Base-by-base conservation (phyloP, 1,140 invertebrate genomes). In the Drosophila guanche region DNA sequence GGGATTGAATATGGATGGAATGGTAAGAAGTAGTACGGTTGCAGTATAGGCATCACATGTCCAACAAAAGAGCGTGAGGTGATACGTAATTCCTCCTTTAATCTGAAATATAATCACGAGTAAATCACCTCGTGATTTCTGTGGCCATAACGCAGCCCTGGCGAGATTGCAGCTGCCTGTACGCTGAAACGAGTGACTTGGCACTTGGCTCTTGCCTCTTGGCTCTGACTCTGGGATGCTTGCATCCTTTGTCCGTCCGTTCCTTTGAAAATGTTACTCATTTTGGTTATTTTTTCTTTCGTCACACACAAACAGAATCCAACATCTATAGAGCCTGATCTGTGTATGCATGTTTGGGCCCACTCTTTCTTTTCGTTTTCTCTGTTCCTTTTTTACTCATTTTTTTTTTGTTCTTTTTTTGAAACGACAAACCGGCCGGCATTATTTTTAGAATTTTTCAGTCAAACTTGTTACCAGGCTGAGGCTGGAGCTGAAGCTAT, bases 391-490 rank as follows among this genome's bases (percentile, higher is more conserved):
- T 54, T 55, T 60, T 62, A 45, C 61, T 37, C 72, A 67, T 62
- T 69, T 75, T 41, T 12, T 22, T 46, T 54, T 69, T 20, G 16
- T 20, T 72, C 52, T 50, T 59, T 60, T 84, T 65, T 76, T 62
- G 67, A 71, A 88, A 78, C 83, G 75, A 88, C 78, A 83, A 88
- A 88, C 83, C 83, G 74, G 78, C 83, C 78, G 83, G 83, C 66
- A 72, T 88, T 88, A 88, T 88, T 88, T 88, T 88, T 88, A 88
- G 83, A 88, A 86, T 83, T 78, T 83, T 81, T 88, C 74, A 86
- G 77, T 67, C 58, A 88, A 88, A 81, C 83, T 81, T 88, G 83
- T 88, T 88, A 83, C 83, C 76, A 79, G 66, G 76, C 72, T 79
- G 72, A 6, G 23, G 53, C 50, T 27, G 29, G 0, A 4, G 14